Percentiles rank a stretch among this genome's conserved stretches.
Conservation (phyloP, 2,888 invertebrate genomes). For the Tetropium fuscum region DNA sequence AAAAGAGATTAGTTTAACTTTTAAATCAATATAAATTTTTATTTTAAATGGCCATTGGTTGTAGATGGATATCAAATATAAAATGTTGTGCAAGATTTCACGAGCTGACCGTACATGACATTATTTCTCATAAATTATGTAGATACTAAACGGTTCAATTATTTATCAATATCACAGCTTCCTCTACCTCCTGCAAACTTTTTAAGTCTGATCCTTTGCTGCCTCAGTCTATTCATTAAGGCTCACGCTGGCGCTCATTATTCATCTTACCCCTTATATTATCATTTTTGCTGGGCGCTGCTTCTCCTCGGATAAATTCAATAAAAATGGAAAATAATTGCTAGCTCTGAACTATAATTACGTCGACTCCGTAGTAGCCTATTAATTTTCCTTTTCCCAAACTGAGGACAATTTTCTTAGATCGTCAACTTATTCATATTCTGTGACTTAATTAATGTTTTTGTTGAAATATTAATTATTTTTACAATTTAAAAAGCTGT, state of each 20-base stretch:
- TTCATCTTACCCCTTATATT: slow-evolving; percentile 39
- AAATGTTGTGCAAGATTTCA: no score
- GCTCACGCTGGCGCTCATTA: slow-evolving; percentile 33
- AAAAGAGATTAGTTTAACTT: no score
- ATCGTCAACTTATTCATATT: not conserved
- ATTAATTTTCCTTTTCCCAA: not conserved
- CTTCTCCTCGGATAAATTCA: slow-evolving; percentile 35
- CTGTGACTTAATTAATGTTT: not conserved
- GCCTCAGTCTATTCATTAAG: slow-evolving; percentile 20
- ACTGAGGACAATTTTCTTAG: not conserved
- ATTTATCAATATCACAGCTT: slow-evolving; percentile 35
- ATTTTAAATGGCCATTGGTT: no score
- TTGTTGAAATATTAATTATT: not conserved
- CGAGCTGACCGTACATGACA: no score
- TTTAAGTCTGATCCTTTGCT: slow-evolving; percentile 36
- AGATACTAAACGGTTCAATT: slow-evolving; percentile 21
- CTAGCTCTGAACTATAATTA: not conserved
- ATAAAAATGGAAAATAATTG: slow-evolving; percentile 40
- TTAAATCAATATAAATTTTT: not conserved
- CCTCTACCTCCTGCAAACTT: slow-evolving; percentile 36
- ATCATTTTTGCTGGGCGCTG: slow-evolving; percentile 36
- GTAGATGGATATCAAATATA: no score
- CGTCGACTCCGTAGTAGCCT: not conserved
- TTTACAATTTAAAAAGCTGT: not conserved
- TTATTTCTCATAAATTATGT: no score